Percentiles rank a stretch among this genome's conserved stretches.
These are phyloP conservation scores for Antidorcas marsupialis DNA, from an alignment of 2,113 vertebrate genomes.

Conservation along the genomic window DNA sequence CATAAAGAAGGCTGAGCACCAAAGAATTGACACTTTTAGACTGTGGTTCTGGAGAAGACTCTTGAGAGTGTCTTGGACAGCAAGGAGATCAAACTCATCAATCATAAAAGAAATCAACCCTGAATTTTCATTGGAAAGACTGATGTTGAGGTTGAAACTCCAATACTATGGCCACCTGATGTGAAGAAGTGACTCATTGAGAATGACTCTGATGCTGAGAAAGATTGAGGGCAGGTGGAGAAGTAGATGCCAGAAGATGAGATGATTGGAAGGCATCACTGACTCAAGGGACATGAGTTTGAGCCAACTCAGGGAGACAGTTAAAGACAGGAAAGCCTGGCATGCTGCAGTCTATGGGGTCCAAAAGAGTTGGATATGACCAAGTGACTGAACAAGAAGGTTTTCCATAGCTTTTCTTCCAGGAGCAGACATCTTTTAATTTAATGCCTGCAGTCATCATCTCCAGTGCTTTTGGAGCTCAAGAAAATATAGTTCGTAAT, in stretches of 20 bases:
- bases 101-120: not conserved
- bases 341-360: not conserved
- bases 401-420: not conserved
- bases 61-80: not conserved
- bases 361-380: not conserved
- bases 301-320: not conserved
- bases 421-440: not conserved
- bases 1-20: not conserved
- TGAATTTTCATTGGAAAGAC: not conserved
- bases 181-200: not conserved
- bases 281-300: not conserved
- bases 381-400: not conserved
- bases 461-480: not conserved
- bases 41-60: not conserved
- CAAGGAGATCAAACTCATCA: not conserved
- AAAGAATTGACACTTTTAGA: not conserved
- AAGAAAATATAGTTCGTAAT: not conserved
- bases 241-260: not conserved
- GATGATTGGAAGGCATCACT: not conserved
- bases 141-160: not conserved
- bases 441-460: not conserved
- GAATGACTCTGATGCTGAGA: not conserved
- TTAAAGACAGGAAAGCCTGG: not conserved
- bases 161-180: not conserved
- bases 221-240: not conserved